Percentiles rank a stretch among this genome's conserved stretches.
Evolutionary conservation across 1,140 invertebrate species (phyloP).

Genomic region (Leptonema lineaticorne): DNA sequence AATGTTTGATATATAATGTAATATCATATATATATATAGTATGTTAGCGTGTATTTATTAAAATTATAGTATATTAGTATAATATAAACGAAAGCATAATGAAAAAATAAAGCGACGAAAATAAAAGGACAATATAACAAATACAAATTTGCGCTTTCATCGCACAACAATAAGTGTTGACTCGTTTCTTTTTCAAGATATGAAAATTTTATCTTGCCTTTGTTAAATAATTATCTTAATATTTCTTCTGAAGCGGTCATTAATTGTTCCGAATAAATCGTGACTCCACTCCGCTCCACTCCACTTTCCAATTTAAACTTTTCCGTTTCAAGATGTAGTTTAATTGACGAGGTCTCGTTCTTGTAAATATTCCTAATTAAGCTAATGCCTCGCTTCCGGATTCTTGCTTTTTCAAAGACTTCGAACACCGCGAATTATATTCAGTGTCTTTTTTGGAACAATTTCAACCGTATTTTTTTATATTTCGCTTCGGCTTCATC

Average conservation of each 20-base stretch:
- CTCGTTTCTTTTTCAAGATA: not conserved
- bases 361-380: conserved; percentile 20
- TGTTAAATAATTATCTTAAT: conserved; percentile 17
- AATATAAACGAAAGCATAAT: too few species aligned
- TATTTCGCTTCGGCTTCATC: not conserved
- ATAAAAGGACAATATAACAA: too few species aligned
- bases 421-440: conserved; percentile 6
- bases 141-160: too few species aligned
- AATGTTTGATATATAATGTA: too few species aligned
- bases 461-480: not conserved
- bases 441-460: not conserved
- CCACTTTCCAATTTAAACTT: conserved; percentile 13
- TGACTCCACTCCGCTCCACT: not conserved
- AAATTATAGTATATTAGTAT: too few species aligned
- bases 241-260: conserved; percentile 12
- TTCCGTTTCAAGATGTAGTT: conserved; percentile 12
- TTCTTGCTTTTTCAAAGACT: conserved; percentile 19
- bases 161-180: too few species aligned
- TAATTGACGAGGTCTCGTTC: conserved; percentile 16
- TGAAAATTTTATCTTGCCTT: conserved; percentile 9
- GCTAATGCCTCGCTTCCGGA: conserved; percentile 12
- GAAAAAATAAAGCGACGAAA: too few species aligned
- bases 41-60: too few species aligned
- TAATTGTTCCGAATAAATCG: conserved; percentile 16
- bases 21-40: too few species aligned